These are phyloP conservation scores for Cheilosia urbana DNA, from an alignment of 2,888 invertebrate genomes.

Conservation along the genomic window DNA sequence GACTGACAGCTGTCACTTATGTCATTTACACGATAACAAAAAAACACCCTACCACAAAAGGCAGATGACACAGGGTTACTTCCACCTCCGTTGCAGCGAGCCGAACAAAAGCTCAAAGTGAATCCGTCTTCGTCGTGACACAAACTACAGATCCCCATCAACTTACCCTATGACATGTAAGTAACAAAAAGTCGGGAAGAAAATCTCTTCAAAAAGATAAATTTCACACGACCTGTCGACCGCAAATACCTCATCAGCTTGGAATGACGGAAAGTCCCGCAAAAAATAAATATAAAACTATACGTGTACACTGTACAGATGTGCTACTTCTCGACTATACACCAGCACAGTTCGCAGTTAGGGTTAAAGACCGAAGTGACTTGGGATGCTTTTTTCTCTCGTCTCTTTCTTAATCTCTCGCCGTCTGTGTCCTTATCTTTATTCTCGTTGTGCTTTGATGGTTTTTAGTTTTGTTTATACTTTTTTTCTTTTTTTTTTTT, in stretches of 20 bases:
- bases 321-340: conserved; percentile 17
- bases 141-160: conserved; percentile 40
- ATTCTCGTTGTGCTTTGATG: conserved; percentile 34
- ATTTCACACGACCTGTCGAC: conserved; percentile 75
- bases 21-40: neutral
- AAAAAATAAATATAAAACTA: conserved; percentile 14
- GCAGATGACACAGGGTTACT: neutral
- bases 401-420: conserved; percentile 22
- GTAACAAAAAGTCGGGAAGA: conserved; percentile 41
- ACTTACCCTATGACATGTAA: conserved; percentile 5
- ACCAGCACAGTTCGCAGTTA: conserved; percentile 23
- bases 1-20: neutral
- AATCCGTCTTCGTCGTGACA: conserved; percentile 38
- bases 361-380: conserved; percentile 61
- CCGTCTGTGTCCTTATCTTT: conserved; percentile 52
- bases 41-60: neutral
- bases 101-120: conserved; percentile 2
- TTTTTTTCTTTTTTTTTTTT: neutral
- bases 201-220: conserved; percentile 49
- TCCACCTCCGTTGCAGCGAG: neutral
- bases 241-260: conserved; percentile 69
- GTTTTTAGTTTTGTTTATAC: conserved; percentile 7
- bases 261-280: conserved; percentile 39
- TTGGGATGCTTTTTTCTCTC: conserved; percentile 25
- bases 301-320: neutral